Evolutionary conservation across 2,113 vertebrate species (phyloP).

Genomic region (Pluvianellus socialis): DNA sequence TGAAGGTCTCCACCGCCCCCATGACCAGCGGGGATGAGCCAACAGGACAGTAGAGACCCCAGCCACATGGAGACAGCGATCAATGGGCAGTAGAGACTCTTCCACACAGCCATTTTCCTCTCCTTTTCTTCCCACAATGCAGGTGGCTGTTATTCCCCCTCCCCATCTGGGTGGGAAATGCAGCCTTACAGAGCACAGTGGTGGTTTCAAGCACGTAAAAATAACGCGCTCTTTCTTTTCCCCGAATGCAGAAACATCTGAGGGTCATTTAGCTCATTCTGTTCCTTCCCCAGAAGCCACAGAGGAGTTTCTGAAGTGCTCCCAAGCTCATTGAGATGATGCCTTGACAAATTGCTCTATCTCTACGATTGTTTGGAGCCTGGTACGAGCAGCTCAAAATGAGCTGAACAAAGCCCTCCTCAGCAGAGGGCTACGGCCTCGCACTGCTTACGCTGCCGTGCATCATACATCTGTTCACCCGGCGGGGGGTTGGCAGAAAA

Average conservation of each 20-base stretch:
- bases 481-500: neutral
- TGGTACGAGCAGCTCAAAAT: neutral
- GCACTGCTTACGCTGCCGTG: fast-evolving
- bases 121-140: neutral
- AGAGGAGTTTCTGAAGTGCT: neutral
- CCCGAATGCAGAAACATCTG: neutral
- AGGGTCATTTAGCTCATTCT: neutral
- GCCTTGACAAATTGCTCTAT: neutral
- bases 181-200: neutral
- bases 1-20: fast-evolving
- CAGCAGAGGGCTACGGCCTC: neutral
- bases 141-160: neutral
- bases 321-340: neutral
- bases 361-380: neutral
- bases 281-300: neutral
- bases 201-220: neutral
- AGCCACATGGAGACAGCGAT: neutral
- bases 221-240: neutral
- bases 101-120: neutral
- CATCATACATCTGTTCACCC: neutral
- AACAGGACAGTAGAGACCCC: neutral
- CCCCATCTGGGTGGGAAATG: neutral
- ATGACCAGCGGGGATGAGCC: neutral
- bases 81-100: neutral
- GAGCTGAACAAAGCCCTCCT: neutral